phyloP scores from a whole-genome alignment of 2,888 invertebrate species.

The Cephus rjabovi region DNA sequence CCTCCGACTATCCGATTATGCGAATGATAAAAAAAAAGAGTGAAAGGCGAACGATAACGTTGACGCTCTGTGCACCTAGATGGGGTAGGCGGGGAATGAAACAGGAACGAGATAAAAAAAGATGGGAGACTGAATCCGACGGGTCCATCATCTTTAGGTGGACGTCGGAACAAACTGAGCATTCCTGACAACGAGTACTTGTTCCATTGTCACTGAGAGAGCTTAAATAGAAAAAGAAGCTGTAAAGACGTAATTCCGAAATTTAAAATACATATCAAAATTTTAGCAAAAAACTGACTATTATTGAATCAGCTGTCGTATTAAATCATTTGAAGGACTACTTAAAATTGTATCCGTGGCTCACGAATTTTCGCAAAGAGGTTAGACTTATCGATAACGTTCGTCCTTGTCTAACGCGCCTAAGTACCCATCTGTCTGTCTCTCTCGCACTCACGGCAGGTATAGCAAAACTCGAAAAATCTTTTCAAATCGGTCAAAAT shows the following conservation, averaged over 20 bases:
- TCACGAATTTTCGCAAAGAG: neutral
- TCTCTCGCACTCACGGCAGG: neutral
- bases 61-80: neutral
- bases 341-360: neutral
- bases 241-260: neutral
- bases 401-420: neutral
- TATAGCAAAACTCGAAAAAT: neutral
- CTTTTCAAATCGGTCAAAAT: neutral
- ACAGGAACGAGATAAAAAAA: neutral
- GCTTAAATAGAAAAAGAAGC: neutral
- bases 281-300: neutral
- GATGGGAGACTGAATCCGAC: neutral
- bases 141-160: neutral
- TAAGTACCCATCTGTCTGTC: neutral
- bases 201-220: neutral
- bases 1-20: constrained; percentile 58
- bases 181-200: neutral
- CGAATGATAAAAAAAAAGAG: constrained; percentile 52
- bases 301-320: neutral
- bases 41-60: neutral
- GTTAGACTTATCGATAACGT: neutral
- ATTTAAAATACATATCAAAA: neutral
- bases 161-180: neutral
- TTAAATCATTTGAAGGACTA: neutral
- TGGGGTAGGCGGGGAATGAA: neutral